phyloP scores from a whole-genome alignment of 2,113 vertebrate species.

The Callaeas wilsoni region DNA sequence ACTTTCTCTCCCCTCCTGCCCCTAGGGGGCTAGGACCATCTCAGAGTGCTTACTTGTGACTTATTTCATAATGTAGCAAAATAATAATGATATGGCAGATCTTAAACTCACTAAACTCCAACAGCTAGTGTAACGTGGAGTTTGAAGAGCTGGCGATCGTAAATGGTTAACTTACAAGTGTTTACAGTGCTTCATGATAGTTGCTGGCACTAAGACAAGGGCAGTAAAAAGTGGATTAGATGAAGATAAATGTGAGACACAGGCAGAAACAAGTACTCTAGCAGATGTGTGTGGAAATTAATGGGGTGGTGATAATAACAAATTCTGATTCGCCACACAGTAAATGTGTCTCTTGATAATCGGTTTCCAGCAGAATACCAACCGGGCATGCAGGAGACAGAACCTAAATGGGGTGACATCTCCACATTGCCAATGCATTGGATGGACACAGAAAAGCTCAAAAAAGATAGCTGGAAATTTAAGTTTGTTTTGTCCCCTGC shows the following conservation, averaged over 20 bases:
- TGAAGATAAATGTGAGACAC: constrained; percentile 66
- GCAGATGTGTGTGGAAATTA: constrained; percentile 69
- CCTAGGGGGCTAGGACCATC: accelerated
- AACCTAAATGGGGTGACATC: neutral
- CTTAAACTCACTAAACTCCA: neutral
- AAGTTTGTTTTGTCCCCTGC: neutral
- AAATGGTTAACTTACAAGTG: constrained; percentile 46
- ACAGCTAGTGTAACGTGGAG: neutral
- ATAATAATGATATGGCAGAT: neutral
- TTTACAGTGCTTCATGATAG: constrained; percentile 7
- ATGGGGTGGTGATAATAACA: constrained; percentile 62
- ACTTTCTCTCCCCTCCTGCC: neutral
- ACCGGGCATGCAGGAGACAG: neutral
- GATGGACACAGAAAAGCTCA: neutral
- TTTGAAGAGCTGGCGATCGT: neutral
- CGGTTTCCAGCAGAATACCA: neutral
- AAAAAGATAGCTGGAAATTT: neutral
- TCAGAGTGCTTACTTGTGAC: neutral
- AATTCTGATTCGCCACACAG: constrained; percentile 28
- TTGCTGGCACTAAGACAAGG: constrained; percentile 56
- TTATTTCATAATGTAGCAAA: neutral
- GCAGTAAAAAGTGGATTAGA: constrained; percentile 64
- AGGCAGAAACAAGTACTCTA: constrained; percentile 45
- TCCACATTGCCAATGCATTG: neutral
- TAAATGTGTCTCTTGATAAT: constrained; percentile 18